phyloP scores from a whole-genome alignment of 2,797 vertebrate genomes.

The Tenualosa ilisha region DNA sequence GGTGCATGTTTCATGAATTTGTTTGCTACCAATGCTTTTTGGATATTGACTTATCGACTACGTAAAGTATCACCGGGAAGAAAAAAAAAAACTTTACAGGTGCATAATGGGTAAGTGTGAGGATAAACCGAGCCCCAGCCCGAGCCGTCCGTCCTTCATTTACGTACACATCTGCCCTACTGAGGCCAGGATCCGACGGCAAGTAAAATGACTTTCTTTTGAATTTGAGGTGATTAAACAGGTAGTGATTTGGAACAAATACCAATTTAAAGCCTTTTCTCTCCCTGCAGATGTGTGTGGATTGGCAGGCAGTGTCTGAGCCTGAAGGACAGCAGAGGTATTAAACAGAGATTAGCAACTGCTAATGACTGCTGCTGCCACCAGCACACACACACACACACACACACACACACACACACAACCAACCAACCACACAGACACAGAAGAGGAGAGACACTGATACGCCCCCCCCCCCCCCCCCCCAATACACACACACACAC shows the following conservation, averaged over 20 bases:
- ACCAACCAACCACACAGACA: background rate
- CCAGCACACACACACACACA: background rate
- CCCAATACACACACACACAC: no score
- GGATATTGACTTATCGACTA: no score
- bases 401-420: no score
- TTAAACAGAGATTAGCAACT: conserved; percentile 54
- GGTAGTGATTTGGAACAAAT: conserved; percentile 53
- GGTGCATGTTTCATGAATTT: no score
- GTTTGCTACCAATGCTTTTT: no score
- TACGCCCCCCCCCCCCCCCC: no score
- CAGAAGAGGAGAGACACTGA: no score
- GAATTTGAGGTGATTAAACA: conserved; percentile 55
- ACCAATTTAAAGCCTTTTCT: conserved; percentile 48
- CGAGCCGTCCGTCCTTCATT: background rate
- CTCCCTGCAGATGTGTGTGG: conserved; percentile 28
- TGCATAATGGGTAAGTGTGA: background rate
- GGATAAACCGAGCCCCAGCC: no score
- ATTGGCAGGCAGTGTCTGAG: conserved; percentile 32
- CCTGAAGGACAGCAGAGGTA: conserved; percentile 37
- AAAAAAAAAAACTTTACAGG: no score
- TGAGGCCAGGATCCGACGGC: conserved; percentile 5
- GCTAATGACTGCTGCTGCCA: conserved; percentile 52
- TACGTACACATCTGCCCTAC: background rate
- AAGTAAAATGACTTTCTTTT: conserved; percentile 12
- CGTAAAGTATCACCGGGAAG: no score